phyloP scores from a whole-genome alignment of 2,888 invertebrate genomes.

The Tipula vernalis region DNA sequence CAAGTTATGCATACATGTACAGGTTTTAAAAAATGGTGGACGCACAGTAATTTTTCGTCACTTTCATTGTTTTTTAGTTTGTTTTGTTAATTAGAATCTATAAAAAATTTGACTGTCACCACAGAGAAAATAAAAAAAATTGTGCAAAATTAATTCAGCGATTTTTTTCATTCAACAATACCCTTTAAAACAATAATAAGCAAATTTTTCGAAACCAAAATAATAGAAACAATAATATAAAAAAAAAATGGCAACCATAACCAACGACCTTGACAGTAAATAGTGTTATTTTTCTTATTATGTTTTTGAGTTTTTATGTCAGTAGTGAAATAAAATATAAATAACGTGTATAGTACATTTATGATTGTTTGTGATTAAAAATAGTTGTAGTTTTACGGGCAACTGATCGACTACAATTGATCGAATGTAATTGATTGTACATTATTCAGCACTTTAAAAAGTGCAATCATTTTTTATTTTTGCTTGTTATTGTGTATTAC shows the following conservation, averaged over 20 bases:
- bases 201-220: background rate
- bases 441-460: background rate
- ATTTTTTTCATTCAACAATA: background rate
- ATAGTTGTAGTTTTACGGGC: background rate
- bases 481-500: background rate
- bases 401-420: background rate
- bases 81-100: background rate
- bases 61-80: background rate
- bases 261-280: conserved; percentile 7
- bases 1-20: background rate
- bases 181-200: background rate
- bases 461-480: background rate
- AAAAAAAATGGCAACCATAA: conserved; percentile 10
- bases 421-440: background rate
- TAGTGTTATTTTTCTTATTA: background rate
- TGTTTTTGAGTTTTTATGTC: background rate
- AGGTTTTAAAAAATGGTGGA: background rate
- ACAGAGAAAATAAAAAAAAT: background rate
- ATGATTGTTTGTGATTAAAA: background rate
- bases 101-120: background rate
- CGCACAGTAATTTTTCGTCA: background rate
- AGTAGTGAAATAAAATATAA: background rate
- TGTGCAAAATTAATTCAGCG: background rate
- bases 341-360: background rate
- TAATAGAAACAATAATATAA: background rate